These are phyloP conservation scores for Calephelis perditalis DNA, from an alignment of 2,888 invertebrate genomes.

Conservation along the genomic window DNA sequence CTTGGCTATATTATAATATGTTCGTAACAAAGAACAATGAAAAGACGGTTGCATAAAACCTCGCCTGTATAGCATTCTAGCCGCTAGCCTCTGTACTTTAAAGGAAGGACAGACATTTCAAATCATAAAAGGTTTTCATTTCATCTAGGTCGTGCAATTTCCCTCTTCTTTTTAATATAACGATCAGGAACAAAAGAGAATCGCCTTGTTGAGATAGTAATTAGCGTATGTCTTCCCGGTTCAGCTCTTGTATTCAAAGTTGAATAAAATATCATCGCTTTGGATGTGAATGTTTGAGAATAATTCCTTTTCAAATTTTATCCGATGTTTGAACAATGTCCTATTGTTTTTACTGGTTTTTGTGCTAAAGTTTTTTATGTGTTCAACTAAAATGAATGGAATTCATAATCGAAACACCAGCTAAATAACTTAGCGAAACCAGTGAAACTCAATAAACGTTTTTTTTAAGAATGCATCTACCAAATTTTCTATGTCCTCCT, in stretches of 20 bases:
- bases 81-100: no score
- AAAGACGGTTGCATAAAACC: no score
- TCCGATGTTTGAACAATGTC: background rate
- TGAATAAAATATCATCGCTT: background rate
- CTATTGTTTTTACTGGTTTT: background rate
- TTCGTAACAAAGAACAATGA: no score
- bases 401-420: no score
- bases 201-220: slow-evolving; percentile 4
- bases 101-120: background rate
- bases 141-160: background rate
- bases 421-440: no score
- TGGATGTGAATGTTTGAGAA: slow-evolving; percentile 4
- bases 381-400: no score
- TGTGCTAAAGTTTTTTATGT: no score
- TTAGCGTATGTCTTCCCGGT: slow-evolving; percentile 1
- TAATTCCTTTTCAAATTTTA: background rate
- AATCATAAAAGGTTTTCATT: background rate
- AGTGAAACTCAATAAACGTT: no score
- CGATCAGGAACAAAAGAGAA: slow-evolving; percentile 6
- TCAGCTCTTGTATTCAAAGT: slow-evolving; percentile 2
- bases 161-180: background rate
- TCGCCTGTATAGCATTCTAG: no score
- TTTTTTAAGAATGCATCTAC: no score
- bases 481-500: no score
- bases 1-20: no score